These are phyloP conservation scores for Peromyscus nudipes DNA, from an alignment of 2,797 vertebrate genomes.

Conservation along the genomic window DNA sequence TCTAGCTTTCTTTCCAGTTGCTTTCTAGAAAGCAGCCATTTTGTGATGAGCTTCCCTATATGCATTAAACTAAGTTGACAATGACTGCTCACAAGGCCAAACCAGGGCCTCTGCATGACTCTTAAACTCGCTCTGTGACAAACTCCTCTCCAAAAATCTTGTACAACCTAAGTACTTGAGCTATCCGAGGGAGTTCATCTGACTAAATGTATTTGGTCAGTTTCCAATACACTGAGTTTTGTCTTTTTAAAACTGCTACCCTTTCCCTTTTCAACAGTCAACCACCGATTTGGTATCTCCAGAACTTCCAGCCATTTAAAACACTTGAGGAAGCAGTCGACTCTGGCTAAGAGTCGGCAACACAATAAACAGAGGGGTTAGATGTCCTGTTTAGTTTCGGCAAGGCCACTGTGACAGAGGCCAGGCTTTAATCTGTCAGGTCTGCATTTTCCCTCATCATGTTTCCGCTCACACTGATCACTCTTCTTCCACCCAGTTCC, in stretches of 20 bases:
- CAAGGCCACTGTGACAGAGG: neutral
- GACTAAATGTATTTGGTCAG: slow-evolving; percentile 28
- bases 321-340: slow-evolving; percentile 21
- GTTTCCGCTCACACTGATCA: neutral
- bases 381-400: neutral
- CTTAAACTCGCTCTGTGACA: slow-evolving; percentile 20
- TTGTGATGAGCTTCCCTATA: neutral
- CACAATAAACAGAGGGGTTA: slow-evolving; percentile 19
- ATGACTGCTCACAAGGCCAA: neutral
- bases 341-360: slow-evolving; percentile 21
- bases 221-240: slow-evolving; percentile 30
- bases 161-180: neutral
- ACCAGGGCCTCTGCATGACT: neutral
- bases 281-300: neutral
- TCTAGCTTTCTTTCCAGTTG: neutral
- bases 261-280: slow-evolving; percentile 35
- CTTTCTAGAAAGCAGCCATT: slow-evolving; percentile 3
- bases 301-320: slow-evolving; percentile 38
- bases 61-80: neutral
- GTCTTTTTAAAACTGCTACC: slow-evolving; percentile 16
- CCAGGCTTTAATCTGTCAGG: neutral
- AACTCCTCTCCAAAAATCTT: slow-evolving; percentile 11
- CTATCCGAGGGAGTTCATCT: slow-evolving; percentile 37
- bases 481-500: neutral
- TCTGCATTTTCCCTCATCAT: neutral